These are phyloP conservation scores for Lates japonicus DNA, from an alignment of 2,797 vertebrate genomes.

Conservation along the genomic window DNA sequence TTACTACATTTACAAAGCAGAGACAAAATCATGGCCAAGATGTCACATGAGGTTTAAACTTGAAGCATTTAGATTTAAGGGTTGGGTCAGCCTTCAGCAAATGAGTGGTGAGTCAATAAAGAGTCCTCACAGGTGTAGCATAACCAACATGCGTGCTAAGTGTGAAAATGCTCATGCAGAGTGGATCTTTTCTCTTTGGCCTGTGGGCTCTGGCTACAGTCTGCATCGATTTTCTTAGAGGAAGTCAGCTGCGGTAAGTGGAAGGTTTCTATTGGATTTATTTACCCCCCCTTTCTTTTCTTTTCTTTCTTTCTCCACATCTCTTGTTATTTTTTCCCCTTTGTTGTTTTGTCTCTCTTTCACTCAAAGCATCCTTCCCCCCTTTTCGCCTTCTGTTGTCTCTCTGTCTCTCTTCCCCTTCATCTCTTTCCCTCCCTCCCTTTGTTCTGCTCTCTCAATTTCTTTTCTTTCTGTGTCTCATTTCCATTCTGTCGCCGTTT, in stretches of 20 bases:
- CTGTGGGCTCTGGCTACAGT: slow-evolving; percentile 72
- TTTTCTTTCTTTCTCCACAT: slow-evolving; percentile 19
- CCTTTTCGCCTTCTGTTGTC: slow-evolving; percentile 22
- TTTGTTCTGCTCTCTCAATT: slow-evolving; percentile 45
- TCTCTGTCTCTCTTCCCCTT: slow-evolving; percentile 34
- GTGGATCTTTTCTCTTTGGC: slow-evolving; percentile 64
- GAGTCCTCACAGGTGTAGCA: slow-evolving; percentile 57
- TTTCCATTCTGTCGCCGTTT: slow-evolving; percentile 52
- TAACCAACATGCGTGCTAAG: slow-evolving; percentile 57
- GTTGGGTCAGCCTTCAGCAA: slow-evolving; percentile 32
- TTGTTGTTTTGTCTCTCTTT: slow-evolving; percentile 15
- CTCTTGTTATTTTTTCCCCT: slow-evolving; percentile 35
- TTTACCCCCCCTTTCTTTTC: slow-evolving; percentile 43
- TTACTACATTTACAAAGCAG: neutral
- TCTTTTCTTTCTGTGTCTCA: slow-evolving; percentile 45
- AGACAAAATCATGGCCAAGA: neutral
- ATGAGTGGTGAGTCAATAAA: slow-evolving; percentile 28
- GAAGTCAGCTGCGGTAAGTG: slow-evolving; percentile 78
- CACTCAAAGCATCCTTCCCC: slow-evolving; percentile 22
- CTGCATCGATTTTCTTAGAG: slow-evolving; percentile 78
- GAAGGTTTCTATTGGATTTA: slow-evolving; percentile 73
- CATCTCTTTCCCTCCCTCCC: slow-evolving; percentile 21
- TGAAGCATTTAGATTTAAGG: slow-evolving; percentile 16
- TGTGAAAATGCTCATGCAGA: slow-evolving; percentile 70
- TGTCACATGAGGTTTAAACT: neutral